Evolutionary conservation across 2,888 invertebrate species (phyloP), one percentile per base, ranked within the genome.

Genomic region (Colostygia pectinataria): DNA sequence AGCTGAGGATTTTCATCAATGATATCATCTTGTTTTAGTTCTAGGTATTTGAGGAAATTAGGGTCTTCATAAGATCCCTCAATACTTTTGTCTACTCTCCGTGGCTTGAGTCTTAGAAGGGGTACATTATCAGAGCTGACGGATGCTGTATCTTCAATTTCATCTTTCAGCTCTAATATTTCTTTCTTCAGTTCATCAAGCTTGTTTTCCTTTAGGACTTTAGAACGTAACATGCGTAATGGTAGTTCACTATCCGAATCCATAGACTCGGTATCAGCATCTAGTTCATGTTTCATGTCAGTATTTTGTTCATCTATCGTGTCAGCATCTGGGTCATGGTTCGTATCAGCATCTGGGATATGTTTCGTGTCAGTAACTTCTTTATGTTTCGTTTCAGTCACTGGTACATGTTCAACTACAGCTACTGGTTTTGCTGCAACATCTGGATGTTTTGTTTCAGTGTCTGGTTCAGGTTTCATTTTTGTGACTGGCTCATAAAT

Each of bases 1-100:
- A 91, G 70, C 31, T 91, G 79, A 1, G 92, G 91, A 66, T 91
- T 81, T 55, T 91, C 83, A 34, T 91, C 89, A 38, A 87, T 79
- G 7, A 91, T 63, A 13, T 74, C 66, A 57, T 91, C 90, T 61
- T 84, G 86, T 58, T 80, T 83, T 14, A 87, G 56, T 55, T 91
- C 86, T 18, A 88, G 66, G 67, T 90, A 92, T 57, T 90, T 77
- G 8, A 90, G 66, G 51, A 92, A 92, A 36, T 90, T 85, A 7
- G 75, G 69, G 42, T 82, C 74, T 9, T 78, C 61, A 24, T 67
- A 59, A 5, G 61, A 65, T 42, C 70, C 63, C 28, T 58, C 59
- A 12, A 49, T 2, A 4, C 28, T 51, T 44, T 52, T 52, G 10
- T 39, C 40, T 13, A 28, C 29, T 38, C 39, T 51, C 24, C 31